Evolutionary conservation across 2,113 vertebrate genomes (phyloP).

Genomic region (Eulemur rufifrons): DNA sequence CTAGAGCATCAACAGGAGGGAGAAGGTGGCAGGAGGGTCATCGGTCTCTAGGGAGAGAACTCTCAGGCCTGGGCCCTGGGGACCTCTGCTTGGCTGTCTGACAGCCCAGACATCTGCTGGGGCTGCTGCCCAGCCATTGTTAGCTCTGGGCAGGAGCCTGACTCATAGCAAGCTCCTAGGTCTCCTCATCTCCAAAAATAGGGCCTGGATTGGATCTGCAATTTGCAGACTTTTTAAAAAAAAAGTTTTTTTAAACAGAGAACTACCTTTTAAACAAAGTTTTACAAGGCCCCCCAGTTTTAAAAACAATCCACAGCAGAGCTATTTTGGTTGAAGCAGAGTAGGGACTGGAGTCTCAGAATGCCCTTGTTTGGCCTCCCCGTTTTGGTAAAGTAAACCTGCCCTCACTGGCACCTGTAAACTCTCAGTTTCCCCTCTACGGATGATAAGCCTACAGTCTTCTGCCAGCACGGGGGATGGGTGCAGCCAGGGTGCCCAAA

Average conservation of each 20-base stretch:
- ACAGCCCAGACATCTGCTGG: not conserved
- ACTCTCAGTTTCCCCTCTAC: fast-evolving
- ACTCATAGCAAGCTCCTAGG: not conserved
- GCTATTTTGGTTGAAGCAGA: not conserved
- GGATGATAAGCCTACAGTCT: not conserved
- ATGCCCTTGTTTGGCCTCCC: not conserved
- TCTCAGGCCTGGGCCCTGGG: not conserved
- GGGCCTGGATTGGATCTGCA: not conserved
- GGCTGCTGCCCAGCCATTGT: not conserved
- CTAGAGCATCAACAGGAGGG: not conserved
- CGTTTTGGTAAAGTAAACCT: not conserved
- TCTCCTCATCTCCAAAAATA: not conserved
- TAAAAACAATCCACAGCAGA: not conserved
- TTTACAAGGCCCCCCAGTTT: not conserved
- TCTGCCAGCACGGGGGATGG: fast-evolving
- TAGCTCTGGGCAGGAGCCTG: not conserved
- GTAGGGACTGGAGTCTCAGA: not conserved
- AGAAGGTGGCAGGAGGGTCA: not conserved
- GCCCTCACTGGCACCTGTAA: not conserved
- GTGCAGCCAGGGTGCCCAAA: not conserved
- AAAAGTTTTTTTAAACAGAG: not conserved
- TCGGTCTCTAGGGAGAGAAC: not conserved
- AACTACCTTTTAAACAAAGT: conserved; percentile 29
- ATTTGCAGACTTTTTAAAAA: not conserved
- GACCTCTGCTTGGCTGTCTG: not conserved